Percentiles rank a stretch among this genome's conserved stretches.
These are phyloP conservation scores for Smittia sp. DNA, from an alignment of 2,888 invertebrate genomes.

Conservation along the genomic window DNA sequence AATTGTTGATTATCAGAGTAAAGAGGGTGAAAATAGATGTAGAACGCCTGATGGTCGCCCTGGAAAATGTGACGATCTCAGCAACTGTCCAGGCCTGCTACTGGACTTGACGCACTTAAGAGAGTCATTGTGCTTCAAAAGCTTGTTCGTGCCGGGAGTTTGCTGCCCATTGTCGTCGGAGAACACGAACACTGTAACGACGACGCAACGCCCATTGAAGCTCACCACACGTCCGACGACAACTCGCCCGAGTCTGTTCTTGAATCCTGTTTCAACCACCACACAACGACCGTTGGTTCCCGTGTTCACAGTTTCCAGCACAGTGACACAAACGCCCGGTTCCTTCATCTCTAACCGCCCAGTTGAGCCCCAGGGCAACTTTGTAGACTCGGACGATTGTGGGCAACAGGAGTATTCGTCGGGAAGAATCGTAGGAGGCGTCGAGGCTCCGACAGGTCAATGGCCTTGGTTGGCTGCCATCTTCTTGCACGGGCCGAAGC, in stretches of 20 bases:
- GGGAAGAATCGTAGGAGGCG: slow-evolving; percentile 88
- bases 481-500: slow-evolving; percentile 78
- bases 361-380: slow-evolving; percentile 43
- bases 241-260: slow-evolving; percentile 48
- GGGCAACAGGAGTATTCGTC: slow-evolving; percentile 79
- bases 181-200: slow-evolving; percentile 45
- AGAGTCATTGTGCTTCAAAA: slow-evolving; percentile 87
- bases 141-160: slow-evolving; percentile 86
- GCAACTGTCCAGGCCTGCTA: slow-evolving; percentile 81
- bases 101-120: slow-evolving; percentile 76
- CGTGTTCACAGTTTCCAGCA: slow-evolving; percentile 46
- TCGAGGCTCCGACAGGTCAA: slow-evolving; percentile 76
- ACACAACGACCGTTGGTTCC: slow-evolving; percentile 56
- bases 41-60: slow-evolving; percentile 76
- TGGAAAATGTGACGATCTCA: slow-evolving; percentile 83
- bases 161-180: slow-evolving; percentile 70
- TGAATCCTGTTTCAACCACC: slow-evolving; percentile 50
- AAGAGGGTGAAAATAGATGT: slow-evolving; percentile 64
- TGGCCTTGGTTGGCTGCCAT: slow-evolving; percentile 98
- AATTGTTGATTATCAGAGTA: slow-evolving; percentile 53
- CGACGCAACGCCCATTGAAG: slow-evolving; percentile 49
- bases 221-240: slow-evolving; percentile 49
- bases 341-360: slow-evolving; percentile 45
- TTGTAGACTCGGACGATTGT: slow-evolving; percentile 61
- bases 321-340: slow-evolving; percentile 45